Evolutionary conservation across 2,888 invertebrate genomes (phyloP).

Genomic region (Zhuqinia jingwanae): DNA sequence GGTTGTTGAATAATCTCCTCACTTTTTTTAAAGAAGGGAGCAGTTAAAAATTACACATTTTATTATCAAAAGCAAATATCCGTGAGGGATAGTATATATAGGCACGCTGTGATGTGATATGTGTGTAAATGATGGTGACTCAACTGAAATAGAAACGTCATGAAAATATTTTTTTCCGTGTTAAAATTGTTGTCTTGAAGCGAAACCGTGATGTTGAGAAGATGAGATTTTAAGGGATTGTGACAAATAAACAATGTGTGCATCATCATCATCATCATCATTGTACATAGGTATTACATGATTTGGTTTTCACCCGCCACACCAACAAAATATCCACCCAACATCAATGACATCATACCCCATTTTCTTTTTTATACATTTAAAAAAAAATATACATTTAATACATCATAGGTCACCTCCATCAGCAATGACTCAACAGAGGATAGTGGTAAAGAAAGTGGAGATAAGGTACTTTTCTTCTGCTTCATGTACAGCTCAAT

Average conservation of each 20-base stretch:
- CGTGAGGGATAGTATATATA: not conserved
- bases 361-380: not conserved
- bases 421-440: not conserved
- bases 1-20: too few relatives aligned
- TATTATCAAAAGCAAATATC: not conserved
- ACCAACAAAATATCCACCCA: not conserved
- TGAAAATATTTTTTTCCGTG: conserved; percentile 2
- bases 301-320: not conserved
- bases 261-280: too few relatives aligned
- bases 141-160: not conserved
- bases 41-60: not conserved
- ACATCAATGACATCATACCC: conserved; percentile 34
- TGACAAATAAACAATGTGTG: not conserved
- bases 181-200: not conserved
- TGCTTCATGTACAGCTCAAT: not conserved
- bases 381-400: conserved; percentile 11
- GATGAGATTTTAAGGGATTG: not conserved
- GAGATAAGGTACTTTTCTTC: not conserved
- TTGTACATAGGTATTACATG: too few relatives aligned
- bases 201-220: not conserved
- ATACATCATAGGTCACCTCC: conserved; percentile 36
- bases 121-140: too few relatives aligned
- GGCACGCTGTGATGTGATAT: too few relatives aligned
- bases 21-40: not conserved
- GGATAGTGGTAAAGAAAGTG: too few relatives aligned